These are phyloP conservation scores for Brachionus angularis DNA, from an alignment of 1,140 invertebrate genomes.

Conservation along the genomic window DNA sequence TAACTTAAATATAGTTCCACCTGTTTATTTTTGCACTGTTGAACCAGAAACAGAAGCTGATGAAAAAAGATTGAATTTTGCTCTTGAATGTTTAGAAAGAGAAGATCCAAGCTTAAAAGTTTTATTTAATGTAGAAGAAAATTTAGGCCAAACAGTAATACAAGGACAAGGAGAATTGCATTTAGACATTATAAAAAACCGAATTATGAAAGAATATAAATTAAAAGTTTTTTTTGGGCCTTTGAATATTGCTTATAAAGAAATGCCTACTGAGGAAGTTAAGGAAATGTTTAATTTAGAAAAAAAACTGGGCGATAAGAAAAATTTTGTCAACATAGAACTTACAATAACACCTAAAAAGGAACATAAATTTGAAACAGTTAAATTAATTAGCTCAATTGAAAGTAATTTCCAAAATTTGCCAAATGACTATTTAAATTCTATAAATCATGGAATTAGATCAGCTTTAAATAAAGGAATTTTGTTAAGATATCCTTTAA, in stretches of 20 bases:
- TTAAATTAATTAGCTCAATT: not conserved
- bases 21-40: constrained; percentile 93
- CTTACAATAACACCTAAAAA: not conserved
- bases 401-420: not conserved
- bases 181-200: constrained; percentile 78
- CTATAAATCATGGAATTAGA: constrained; percentile 32
- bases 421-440: not conserved
- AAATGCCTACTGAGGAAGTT: constrained; percentile 53
- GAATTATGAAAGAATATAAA: constrained; percentile 70
- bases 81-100: constrained; percentile 74
- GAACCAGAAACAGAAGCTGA: constrained; percentile 77
- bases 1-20: constrained; percentile 73
- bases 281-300: not conserved
- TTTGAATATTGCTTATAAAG: constrained; percentile 78
- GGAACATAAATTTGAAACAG: constrained; percentile 31
- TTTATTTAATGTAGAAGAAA: constrained; percentile 61
- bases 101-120: constrained; percentile 91
- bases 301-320: constrained; percentile 1
- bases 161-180: constrained; percentile 92
- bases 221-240: constrained; percentile 86
- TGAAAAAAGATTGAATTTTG: constrained; percentile 73
- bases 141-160: constrained; percentile 80
- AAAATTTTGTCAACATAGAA: constrained; percentile 20
- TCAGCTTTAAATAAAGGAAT: constrained; percentile 48
- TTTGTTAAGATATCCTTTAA: constrained; percentile 62